A percentile compares a stretch with the other conserved stretches of the same genome.
Conservation (phyloP, 2,888 invertebrate genomes). For the Xanthia icteritia region DNA sequence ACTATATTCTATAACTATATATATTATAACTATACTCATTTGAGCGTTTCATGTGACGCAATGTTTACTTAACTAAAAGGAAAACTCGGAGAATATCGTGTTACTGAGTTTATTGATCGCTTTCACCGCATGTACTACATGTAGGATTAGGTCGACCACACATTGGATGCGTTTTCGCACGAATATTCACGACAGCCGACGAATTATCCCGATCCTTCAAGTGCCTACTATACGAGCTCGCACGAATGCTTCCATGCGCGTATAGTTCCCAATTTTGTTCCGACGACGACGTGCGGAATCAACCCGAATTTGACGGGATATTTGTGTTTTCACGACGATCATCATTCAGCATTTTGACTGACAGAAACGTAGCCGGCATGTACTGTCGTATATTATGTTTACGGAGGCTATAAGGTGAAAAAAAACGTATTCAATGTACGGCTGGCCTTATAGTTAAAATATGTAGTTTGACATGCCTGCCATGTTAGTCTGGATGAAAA, state of each 20-base stretch:
- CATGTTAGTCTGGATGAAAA: background rate
- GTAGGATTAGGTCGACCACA: conserved; percentile 29
- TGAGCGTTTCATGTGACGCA: conserved; percentile 16
- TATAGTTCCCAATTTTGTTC: background rate
- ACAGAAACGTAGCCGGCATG: background rate
- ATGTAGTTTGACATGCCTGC: conserved; percentile 17
- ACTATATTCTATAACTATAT: no score
- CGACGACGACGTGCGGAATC: background rate
- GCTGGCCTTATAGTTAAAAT: conserved; percentile 15
- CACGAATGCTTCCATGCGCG: background rate
- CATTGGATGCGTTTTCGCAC: conserved; percentile 17
- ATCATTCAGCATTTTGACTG: background rate
- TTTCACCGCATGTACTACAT: conserved; percentile 36
- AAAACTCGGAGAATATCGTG: conserved; percentile 56
- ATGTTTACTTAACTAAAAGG: conserved; percentile 62
- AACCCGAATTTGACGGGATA: background rate
- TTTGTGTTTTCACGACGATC: background rate
- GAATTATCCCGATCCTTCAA: conserved; percentile 7
- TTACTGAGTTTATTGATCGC: conserved; percentile 60
- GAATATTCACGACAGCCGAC: background rate
- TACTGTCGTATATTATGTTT: background rate
- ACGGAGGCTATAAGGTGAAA: background rate
- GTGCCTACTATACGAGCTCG: background rate
- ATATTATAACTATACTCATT: conserved; percentile 32
- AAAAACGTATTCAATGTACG: background rate